Evolutionary conservation across 2,888 invertebrate genomes (phyloP).

Genomic region (Sinhomidia bicolor): DNA sequence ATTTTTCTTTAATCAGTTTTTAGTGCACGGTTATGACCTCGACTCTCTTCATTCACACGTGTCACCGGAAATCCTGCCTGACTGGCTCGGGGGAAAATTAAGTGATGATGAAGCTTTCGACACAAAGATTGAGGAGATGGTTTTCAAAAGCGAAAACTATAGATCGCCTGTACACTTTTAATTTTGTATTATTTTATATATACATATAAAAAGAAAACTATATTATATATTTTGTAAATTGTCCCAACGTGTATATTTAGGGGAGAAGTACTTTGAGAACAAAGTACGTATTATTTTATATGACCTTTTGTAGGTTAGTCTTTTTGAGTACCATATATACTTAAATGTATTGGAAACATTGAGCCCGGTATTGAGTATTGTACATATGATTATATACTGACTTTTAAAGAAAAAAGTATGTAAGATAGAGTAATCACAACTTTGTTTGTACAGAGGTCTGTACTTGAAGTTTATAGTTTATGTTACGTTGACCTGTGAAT

Average conservation of each 20-base stretch:
- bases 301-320: background rate
- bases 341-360: background rate
- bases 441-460: constrained; percentile 28
- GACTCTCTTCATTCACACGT: constrained; percentile 69
- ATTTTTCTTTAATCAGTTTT: constrained; percentile 46
- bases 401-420: background rate
- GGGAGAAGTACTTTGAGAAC: background rate
- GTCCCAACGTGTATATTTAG: background rate
- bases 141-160: constrained; percentile 68
- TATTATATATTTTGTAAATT: background rate
- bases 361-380: constrained; percentile 2
- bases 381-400: background rate
- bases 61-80: constrained; percentile 70
- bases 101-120: constrained; percentile 71
- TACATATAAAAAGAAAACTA: constrained; percentile 13
- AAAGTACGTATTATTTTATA: background rate
- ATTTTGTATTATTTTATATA: background rate
- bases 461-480: constrained; percentile 5
- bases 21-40: constrained; percentile 69
- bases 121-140: constrained; percentile 62
- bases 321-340: background rate
- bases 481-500: background rate
- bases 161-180: constrained; percentile 55
- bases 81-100: constrained; percentile 71
- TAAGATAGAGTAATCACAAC: background rate